phyloP scores from a whole-genome alignment of 2,888 invertebrate species.

The Eupeodes latifasciatus region DNA sequence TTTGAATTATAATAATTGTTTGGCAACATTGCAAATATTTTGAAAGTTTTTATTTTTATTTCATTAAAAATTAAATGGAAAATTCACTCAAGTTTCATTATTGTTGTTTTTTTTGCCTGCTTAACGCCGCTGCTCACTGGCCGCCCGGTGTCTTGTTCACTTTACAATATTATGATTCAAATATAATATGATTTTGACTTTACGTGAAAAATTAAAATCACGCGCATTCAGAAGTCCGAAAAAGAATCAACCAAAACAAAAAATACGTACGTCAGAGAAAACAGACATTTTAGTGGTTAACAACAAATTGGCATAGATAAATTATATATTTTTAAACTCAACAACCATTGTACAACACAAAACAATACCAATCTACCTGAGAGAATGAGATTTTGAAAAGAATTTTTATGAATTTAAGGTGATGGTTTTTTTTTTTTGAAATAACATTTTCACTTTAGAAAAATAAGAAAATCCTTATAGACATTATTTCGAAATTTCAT shows the following conservation, averaged over 20 bases:
- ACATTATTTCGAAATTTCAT: background rate
- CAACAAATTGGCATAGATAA: slow-evolving; percentile 37
- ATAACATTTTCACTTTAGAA: slow-evolving; percentile 3
- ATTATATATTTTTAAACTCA: slow-evolving; percentile 27
- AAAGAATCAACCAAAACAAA: background rate
- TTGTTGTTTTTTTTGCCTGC: background rate
- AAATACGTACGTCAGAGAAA: slow-evolving; percentile 51
- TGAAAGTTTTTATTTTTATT: background rate
- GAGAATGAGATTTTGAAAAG: background rate
- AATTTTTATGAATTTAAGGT: slow-evolving; percentile 13
- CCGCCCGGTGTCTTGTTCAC: slow-evolving; percentile 11
- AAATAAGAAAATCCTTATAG: background rate
- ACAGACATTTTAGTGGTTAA: slow-evolving; percentile 32
- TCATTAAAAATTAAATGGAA: slow-evolving; percentile 19
- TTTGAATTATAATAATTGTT: background rate
- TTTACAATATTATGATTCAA: background rate
- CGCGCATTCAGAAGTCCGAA: slow-evolving; percentile 23
- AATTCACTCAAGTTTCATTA: slow-evolving; percentile 16
- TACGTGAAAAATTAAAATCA: slow-evolving; percentile 44
- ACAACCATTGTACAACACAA: background rate
- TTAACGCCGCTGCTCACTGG: too few relatives aligned
- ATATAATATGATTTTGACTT: slow-evolving; percentile 41
- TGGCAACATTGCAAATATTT: slow-evolving; percentile 3
- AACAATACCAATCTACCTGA: background rate
- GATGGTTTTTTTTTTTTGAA: background rate